A percentile compares a stretch with the other conserved stretches of the same genome.
Evolutionary conservation across 2,797 vertebrate genomes (phyloP).

Genomic region (Lophius americanus): DNA sequence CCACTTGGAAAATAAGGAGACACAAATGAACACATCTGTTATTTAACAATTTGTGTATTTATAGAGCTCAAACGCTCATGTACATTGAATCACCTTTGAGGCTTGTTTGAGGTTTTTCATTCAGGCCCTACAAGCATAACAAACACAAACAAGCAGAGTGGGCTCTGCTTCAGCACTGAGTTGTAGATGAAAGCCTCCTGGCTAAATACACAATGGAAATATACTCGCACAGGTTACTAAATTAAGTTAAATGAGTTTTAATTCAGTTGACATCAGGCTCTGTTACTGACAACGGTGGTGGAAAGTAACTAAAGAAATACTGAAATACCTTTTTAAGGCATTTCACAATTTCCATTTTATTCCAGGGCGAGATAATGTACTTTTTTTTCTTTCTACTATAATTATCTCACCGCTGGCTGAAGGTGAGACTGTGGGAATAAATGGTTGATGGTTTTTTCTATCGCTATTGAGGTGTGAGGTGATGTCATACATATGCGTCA

Average conservation of each 20-base stretch:
- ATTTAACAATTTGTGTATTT: conserved; percentile 43
- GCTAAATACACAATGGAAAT: conserved; percentile 7
- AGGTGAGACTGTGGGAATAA: no score
- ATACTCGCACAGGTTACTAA: not conserved
- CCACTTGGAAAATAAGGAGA: conserved; percentile 19
- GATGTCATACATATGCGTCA: no score
- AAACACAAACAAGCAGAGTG: conserved; percentile 8
- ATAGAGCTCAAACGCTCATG: conserved; percentile 47
- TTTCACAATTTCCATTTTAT: not conserved
- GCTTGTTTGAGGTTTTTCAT: conserved; percentile 19
- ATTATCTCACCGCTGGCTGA: not conserved
- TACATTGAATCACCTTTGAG: conserved; percentile 22
- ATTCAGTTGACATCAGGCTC: not conserved
- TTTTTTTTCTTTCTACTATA: not conserved
- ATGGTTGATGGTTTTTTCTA: no score
- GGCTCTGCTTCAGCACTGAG: not conserved
- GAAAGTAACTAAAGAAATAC: not conserved
- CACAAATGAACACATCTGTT: conserved; percentile 22
- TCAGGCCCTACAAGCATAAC: not conserved
- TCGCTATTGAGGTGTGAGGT: no score
- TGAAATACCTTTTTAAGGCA: no score
- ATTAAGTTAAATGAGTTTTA: not conserved
- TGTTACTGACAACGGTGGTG: not conserved
- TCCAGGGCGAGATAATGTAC: not conserved
- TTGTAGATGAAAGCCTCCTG: not conserved